phyloP scores from a whole-genome alignment of 1,140 invertebrate genomes.

The Drosophila repletoides region DNA sequence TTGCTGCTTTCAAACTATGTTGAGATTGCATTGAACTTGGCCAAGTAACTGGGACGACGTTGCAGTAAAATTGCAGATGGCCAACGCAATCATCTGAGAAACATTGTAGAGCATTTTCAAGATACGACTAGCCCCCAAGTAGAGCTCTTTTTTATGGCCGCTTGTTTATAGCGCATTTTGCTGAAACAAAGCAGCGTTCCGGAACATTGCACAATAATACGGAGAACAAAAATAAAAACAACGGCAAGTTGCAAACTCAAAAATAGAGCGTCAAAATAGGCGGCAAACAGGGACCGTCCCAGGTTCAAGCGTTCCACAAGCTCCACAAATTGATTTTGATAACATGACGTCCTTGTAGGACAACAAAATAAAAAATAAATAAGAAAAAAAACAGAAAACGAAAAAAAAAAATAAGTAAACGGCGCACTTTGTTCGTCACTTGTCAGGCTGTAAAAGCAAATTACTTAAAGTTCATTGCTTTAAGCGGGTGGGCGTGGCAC shows the following conservation, averaged over 20 bases:
- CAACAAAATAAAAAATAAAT: background rate
- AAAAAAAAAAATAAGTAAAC: slow-evolving; percentile 34
- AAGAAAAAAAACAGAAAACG: slow-evolving; percentile 38
- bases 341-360: slow-evolving; percentile 19
- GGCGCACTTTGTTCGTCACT: slow-evolving; percentile 71
- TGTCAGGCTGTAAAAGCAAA: slow-evolving; percentile 77
- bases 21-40: slow-evolving; percentile 14
- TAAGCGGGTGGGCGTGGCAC: slow-evolving; percentile 51
- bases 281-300: slow-evolving; percentile 37
- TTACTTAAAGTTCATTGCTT: slow-evolving; percentile 80
- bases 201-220: slow-evolving; percentile 78
- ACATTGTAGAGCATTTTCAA: slow-evolving; percentile 50
- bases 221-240: slow-evolving; percentile 31
- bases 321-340: slow-evolving; percentile 73
- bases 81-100: slow-evolving; percentile 62
- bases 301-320: background rate
- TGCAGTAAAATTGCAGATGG: slow-evolving; percentile 34
- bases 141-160: slow-evolving; percentile 38
- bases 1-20: slow-evolving; percentile 5
- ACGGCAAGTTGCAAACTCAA: slow-evolving; percentile 58
- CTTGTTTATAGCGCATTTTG: slow-evolving; percentile 73
- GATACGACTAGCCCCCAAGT: slow-evolving; percentile 15
- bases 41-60: slow-evolving; percentile 34
- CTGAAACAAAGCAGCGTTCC: slow-evolving; percentile 76
- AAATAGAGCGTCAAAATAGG: slow-evolving; percentile 76